These are phyloP conservation scores for Aethes cnicana DNA, from an alignment of 2,888 invertebrate species.

Conservation along the genomic window DNA sequence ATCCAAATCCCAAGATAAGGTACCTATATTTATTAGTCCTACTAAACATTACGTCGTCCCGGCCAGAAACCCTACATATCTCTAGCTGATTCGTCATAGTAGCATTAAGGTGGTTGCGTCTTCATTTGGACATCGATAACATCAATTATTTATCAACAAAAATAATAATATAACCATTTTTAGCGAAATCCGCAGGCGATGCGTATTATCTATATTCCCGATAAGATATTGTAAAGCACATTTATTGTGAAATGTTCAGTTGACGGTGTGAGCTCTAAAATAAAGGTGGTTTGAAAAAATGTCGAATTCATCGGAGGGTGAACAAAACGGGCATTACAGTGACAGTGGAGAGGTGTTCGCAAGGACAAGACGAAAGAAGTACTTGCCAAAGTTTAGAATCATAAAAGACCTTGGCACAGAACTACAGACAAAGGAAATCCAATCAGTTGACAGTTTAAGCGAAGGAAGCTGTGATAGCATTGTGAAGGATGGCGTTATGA, in stretches of 20 bases:
- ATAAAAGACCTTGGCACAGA: neutral
- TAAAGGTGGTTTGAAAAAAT: conserved; percentile 10
- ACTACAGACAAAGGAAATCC: conserved; percentile 8
- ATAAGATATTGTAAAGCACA: conserved; percentile 11
- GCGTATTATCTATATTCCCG: conserved; percentile 15
- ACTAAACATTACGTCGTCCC: no score
- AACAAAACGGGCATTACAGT: conserved; percentile 7
- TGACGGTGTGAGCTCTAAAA: neutral
- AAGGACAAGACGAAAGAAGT: neutral
- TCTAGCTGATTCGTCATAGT: no score
- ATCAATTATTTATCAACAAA: neutral
- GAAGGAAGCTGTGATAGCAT: neutral
- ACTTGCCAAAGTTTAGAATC: conserved; percentile 2
- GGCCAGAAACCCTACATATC: no score
- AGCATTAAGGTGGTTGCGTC: no score
- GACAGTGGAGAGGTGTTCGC: conserved; percentile 13
- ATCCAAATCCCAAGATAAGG: no score
- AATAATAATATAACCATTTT: neutral
- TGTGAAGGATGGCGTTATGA: conserved; percentile 22
- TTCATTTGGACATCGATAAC: no score
- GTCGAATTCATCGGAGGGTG: conserved; percentile 19
- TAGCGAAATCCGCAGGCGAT: conserved; percentile 1
- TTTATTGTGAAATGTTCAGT: conserved; percentile 7
- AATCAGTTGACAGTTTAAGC: neutral
- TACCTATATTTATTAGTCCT: no score